Evolutionary conservation across 1,140 invertebrate species (phyloP).

Genomic region (Drosophila auraria): DNA sequence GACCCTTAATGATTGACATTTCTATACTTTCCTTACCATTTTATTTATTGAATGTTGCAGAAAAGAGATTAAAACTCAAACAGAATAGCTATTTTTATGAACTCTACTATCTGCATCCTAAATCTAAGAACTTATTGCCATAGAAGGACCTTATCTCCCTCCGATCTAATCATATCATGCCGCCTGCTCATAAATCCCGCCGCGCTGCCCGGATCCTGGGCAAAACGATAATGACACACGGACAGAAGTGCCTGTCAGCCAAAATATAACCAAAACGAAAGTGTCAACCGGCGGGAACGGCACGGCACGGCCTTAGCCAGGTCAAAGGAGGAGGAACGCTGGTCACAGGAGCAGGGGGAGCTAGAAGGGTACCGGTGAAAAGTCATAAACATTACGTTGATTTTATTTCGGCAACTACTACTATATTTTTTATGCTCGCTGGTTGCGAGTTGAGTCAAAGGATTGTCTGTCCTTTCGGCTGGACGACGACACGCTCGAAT

Average conservation of each 20-base stretch:
- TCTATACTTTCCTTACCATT: background rate
- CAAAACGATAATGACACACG: constrained; percentile 74
- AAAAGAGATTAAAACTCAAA: background rate
- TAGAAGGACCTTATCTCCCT: constrained; percentile 25
- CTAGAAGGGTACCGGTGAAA: constrained; percentile 58
- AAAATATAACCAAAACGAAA: constrained; percentile 56
- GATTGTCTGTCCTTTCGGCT: constrained; percentile 40
- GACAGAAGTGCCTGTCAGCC: constrained; percentile 75
- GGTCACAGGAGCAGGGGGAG: constrained; percentile 6
- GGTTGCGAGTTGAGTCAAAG: constrained; percentile 45
- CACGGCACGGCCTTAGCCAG: constrained; percentile 4
- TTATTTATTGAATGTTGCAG: background rate
- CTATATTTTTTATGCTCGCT: constrained; percentile 57
- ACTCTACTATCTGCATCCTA: background rate
- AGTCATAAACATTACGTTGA: constrained; percentile 78
- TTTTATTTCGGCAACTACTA: constrained; percentile 75
- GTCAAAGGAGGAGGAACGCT: constrained; percentile 44
- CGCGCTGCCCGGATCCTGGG: constrained; percentile 23
- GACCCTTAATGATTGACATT: background rate
- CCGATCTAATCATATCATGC: constrained; percentile 41
- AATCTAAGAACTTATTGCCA: constrained; percentile 3
- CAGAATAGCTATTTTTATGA: background rate
- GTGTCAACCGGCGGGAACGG: constrained; percentile 57
- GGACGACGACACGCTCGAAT: constrained; percentile 39
- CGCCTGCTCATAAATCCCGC: constrained; percentile 63